These are phyloP conservation scores for Chaenodraco wilsoni DNA, from an alignment of 2,797 vertebrate species.

Conservation along the genomic window DNA sequence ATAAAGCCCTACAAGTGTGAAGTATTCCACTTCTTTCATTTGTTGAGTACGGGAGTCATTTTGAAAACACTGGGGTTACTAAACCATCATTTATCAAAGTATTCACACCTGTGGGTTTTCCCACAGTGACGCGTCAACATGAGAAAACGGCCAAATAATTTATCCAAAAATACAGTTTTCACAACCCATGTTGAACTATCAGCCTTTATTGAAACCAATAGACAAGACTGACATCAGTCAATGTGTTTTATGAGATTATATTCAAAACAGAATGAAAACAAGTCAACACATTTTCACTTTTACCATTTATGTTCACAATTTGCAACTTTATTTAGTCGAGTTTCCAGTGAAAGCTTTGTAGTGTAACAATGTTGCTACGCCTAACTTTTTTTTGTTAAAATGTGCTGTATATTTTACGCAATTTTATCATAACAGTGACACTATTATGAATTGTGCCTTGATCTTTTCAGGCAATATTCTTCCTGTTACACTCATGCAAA, in stretches of 20 bases:
- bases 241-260: not conserved
- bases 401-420: not conserved
- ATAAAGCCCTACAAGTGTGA: not conserved
- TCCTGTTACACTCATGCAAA: too few relatives aligned
- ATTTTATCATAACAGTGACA: not conserved
- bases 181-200: not conserved
- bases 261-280: not conserved
- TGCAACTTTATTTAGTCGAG: not conserved
- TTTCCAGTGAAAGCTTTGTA: too few relatives aligned
- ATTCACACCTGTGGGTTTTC: not conserved
- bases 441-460: too few relatives aligned
- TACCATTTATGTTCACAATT: not conserved
- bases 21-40: not conserved
- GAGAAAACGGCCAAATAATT: not conserved
- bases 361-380: not conserved
- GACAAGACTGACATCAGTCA: not conserved
- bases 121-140: not conserved
- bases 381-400: not conserved
- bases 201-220: not conserved
- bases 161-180: not conserved
- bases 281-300: not conserved
- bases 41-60: too few relatives aligned
- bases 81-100: not conserved
- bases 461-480: too few relatives aligned
- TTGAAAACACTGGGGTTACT: not conserved